Evolutionary conservation across 2,113 vertebrate species (phyloP).

Genomic region (Lipophrys pholis): DNA sequence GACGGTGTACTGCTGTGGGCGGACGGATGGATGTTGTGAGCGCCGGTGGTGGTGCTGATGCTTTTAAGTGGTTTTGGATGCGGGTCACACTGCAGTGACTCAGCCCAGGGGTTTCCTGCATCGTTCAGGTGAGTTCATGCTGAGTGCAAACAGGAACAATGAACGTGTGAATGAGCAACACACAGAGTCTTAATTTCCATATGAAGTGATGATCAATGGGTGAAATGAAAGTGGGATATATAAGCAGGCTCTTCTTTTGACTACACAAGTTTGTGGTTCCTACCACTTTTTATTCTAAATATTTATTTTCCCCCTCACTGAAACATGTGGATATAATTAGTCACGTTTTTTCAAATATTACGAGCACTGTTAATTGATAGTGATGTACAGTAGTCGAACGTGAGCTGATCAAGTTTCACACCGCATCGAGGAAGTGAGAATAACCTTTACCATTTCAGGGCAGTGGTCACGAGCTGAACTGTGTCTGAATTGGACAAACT

Average conservation of each 20-base stretch:
- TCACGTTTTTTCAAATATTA: too few relatives aligned
- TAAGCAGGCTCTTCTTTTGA: too few relatives aligned
- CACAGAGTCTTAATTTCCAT: too few relatives aligned
- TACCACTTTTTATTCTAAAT: too few relatives aligned
- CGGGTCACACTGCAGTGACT: slow-evolving; percentile 1
- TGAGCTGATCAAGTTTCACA: slow-evolving; percentile 34
- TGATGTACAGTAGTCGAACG: too few relatives aligned
- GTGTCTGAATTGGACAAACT: slow-evolving; percentile 46
- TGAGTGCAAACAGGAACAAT: background rate
- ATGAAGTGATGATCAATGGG: background rate
- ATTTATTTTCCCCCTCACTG: too few relatives aligned
- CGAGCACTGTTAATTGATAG: too few relatives aligned
- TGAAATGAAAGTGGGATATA: background rate
- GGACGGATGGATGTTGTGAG: background rate
- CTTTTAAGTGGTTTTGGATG: background rate
- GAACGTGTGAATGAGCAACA: too few relatives aligned
- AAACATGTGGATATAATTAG: too few relatives aligned
- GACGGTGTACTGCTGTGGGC: background rate
- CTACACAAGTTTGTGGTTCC: too few relatives aligned
- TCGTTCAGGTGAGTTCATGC: slow-evolving; percentile 48
- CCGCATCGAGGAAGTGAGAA: slow-evolving; percentile 61
- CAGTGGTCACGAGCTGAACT: slow-evolving; percentile 4
- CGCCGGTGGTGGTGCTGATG: background rate
- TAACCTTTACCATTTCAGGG: slow-evolving; percentile 40
- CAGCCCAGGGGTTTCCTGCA: slow-evolving; percentile 72